Percentiles rank a stretch among this genome's conserved stretches.
These are phyloP conservation scores for Sericinus montela DNA, from an alignment of 2,888 invertebrate genomes.

Conservation along the genomic window DNA sequence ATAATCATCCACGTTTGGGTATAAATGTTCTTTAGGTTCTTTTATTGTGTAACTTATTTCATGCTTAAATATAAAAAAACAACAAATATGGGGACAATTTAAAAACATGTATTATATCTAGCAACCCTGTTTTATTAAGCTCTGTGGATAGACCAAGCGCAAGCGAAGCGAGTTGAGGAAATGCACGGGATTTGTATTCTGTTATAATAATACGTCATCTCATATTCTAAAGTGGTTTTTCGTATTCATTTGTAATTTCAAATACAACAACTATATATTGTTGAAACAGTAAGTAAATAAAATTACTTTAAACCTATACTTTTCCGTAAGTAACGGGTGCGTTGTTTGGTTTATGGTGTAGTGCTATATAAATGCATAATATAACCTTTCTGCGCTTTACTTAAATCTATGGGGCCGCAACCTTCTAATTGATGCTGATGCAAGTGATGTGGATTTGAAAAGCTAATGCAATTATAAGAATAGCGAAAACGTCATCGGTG, in stretches of 20 bases:
- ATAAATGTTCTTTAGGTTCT: too few species aligned
- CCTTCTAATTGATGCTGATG: conserved; percentile 65
- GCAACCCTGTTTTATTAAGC: too few species aligned
- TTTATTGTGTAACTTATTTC: too few species aligned
- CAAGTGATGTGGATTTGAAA: conserved; percentile 49
- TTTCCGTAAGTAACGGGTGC: conserved; percentile 46
- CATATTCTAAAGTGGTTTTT: conserved; percentile 49
- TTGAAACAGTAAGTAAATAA: conserved; percentile 61
- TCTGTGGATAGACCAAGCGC: conserved; percentile 48
- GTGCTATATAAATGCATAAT: conserved; percentile 74
- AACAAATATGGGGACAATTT: too few species aligned
- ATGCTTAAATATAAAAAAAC: too few species aligned
- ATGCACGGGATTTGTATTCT: conserved; percentile 65
- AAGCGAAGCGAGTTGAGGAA: conserved; percentile 60
- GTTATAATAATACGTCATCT: conserved; percentile 74
- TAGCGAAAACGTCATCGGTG: conserved; percentile 63
- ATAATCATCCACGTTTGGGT: too few species aligned
- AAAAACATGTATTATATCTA: too few species aligned
- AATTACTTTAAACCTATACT: conserved; percentile 29
- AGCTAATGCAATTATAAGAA: conserved; percentile 60
- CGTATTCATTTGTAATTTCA: conserved; percentile 40
- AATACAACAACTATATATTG: conserved; percentile 36
- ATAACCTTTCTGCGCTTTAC: conserved; percentile 72
- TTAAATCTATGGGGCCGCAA: conserved; percentile 65
- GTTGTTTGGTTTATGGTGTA: conserved; percentile 68